phyloP scores from a whole-genome alignment of 2,797 vertebrate species.

The Onychomys leucogaster region DNA sequence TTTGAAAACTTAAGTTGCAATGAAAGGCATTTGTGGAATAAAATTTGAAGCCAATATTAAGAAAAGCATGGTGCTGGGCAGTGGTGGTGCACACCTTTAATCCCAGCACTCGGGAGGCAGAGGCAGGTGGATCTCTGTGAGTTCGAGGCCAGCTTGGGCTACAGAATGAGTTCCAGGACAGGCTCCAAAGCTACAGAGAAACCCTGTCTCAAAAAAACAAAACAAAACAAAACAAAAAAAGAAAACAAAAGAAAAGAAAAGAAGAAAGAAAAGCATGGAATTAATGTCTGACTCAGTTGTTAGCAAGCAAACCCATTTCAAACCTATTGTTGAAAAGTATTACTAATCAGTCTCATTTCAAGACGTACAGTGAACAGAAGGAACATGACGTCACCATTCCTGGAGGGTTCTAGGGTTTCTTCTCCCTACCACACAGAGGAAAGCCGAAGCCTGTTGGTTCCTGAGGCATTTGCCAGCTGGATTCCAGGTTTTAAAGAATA shows the following conservation, averaged over 20 bases:
- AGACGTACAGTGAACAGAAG: neutral
- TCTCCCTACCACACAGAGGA: slow-evolving; percentile 18
- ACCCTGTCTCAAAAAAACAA: too few relatives aligned
- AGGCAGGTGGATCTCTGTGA: too few relatives aligned
- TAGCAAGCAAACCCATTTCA: slow-evolving; percentile 38
- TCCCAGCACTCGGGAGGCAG: too few relatives aligned
- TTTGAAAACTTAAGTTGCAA: slow-evolving; percentile 31
- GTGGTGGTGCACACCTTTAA: too few relatives aligned
- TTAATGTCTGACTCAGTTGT: neutral
- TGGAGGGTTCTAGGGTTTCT: neutral
- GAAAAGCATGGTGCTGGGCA: neutral
- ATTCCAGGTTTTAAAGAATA: neutral
- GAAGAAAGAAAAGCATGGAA: neutral
- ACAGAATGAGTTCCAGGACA: too few relatives aligned
- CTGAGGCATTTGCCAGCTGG: neutral
- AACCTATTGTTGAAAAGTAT: slow-evolving; percentile 42
- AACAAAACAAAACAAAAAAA: too few relatives aligned
- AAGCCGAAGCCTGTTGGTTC: slow-evolving; percentile 19
- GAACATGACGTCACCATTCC: slow-evolving; percentile 19
- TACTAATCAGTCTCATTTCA: slow-evolving; percentile 46
- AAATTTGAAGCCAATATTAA: neutral
- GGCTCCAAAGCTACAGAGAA: too few relatives aligned
- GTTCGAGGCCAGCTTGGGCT: too few relatives aligned
- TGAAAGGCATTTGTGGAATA: slow-evolving; percentile 26
- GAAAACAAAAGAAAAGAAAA: too few relatives aligned